A percentile compares a stretch with the other conserved stretches of the same genome.
These are phyloP conservation scores for Timema cristinae DNA, from an alignment of 2,888 invertebrate species.

Conservation along the genomic window DNA sequence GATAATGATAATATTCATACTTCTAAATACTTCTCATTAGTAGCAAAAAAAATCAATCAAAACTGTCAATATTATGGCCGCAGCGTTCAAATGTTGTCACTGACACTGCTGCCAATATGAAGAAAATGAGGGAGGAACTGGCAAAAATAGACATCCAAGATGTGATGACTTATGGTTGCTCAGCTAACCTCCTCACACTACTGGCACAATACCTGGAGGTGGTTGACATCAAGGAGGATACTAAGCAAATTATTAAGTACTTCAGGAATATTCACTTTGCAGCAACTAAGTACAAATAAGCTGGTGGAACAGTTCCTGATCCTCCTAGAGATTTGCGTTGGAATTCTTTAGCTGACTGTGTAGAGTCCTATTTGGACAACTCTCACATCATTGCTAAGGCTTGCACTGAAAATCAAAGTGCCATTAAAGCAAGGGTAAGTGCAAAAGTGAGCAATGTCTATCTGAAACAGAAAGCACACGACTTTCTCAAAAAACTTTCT, in stretches of 20 bases:
- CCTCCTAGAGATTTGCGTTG: not conserved
- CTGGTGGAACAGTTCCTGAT: constrained; percentile 13
- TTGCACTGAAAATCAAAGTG: constrained; percentile 13
- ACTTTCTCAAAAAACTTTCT: not conserved
- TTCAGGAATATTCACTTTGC: constrained; percentile 18
- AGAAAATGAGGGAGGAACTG: constrained; percentile 9
- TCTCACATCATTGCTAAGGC: constrained; percentile 13
- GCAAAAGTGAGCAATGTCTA: constrained; percentile 13
- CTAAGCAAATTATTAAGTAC: constrained; percentile 14
- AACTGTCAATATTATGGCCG: constrained; percentile 9
- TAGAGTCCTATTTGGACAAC: constrained; percentile 15
- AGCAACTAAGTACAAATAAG: constrained; percentile 13
- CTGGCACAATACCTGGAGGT: constrained; percentile 12
- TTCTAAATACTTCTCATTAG: not conserved
- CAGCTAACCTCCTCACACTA: constrained; percentile 3
- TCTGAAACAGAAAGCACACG: constrained; percentile 10
- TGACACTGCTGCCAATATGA: not conserved
- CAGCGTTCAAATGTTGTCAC: constrained; percentile 5
- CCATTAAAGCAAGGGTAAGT: constrained; percentile 2
- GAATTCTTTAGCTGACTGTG: constrained; percentile 15
- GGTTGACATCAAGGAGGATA: constrained; percentile 5
- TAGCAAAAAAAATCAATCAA: constrained; percentile 9
- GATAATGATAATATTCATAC: constrained; percentile 1
- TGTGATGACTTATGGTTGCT: constrained; percentile 14
- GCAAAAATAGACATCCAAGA: not conserved